phyloP scores from a whole-genome alignment of 2,888 invertebrate species.

The Periphyllus acericola region DNA sequence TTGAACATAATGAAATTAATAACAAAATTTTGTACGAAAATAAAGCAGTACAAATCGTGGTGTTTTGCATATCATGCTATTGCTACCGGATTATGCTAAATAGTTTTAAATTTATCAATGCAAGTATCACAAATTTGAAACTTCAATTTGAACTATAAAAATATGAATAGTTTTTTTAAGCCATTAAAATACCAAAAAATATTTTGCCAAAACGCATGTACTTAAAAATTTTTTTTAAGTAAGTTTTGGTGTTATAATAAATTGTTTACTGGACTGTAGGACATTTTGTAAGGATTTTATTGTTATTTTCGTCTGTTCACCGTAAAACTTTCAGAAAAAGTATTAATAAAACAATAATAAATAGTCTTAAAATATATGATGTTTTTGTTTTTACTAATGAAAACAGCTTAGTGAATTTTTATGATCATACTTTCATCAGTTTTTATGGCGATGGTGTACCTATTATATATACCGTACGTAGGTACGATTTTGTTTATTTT shows the following conservation, averaged over 20 bases:
- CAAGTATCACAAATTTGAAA: neutral
- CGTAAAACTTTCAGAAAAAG: neutral
- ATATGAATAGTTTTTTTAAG: neutral
- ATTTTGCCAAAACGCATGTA: neutral
- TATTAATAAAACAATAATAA: neutral
- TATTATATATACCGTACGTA: neutral
- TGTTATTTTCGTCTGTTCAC: neutral
- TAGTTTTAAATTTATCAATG: neutral
- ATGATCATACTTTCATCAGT: neutral
- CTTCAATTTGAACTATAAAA: neutral
- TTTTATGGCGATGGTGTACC: neutral
- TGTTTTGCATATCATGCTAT: too few species aligned
- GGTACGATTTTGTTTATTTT: too few species aligned
- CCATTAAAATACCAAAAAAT: neutral
- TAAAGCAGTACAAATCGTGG: neutral
- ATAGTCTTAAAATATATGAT: neutral
- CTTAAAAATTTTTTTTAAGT: neutral
- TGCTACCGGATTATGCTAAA: too few species aligned
- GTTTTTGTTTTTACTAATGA: neutral
- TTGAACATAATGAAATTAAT: too few species aligned
- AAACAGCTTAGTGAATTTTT: neutral
- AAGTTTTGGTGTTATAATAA: neutral
- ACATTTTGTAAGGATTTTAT: neutral
- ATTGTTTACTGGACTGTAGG: neutral
- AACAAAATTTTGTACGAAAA: neutral